These are phyloP conservation scores for Cephalopterus ornatus DNA, from an alignment of 2,113 vertebrate genomes.

Conservation along the genomic window DNA sequence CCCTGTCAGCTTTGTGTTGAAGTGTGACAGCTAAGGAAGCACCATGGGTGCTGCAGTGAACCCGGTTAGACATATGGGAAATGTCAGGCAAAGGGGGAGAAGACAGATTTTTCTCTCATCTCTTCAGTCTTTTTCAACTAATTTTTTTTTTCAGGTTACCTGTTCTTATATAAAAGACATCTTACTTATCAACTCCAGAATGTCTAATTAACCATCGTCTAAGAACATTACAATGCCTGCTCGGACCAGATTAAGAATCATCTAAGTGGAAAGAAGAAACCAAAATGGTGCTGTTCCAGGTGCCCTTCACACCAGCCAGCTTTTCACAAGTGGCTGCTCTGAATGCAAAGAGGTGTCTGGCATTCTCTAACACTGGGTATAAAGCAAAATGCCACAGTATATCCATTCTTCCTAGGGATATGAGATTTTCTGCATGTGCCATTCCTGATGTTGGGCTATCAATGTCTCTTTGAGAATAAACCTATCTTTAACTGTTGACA, in stretches of 20 bases:
- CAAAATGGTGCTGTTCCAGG: not conserved
- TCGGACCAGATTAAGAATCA: not conserved
- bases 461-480: not conserved
- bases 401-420: not conserved
- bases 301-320: not conserved
- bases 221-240: not conserved
- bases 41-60: not conserved
- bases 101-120: not conserved
- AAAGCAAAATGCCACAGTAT: not conserved
- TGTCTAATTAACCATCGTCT: not conserved
- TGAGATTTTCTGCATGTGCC: not conserved
- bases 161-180: not conserved
- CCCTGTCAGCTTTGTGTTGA: not conserved
- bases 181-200: not conserved
- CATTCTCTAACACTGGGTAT: accelerated
- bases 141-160: not conserved
- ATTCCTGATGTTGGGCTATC: not conserved
- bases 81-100: not conserved
- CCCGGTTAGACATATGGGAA: not conserved
- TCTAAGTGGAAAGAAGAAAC: not conserved
- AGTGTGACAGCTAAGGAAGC: not conserved
- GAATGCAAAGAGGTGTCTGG: not conserved
- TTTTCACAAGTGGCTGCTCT: not conserved
- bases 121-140: not conserved
- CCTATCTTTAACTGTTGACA: not conserved